Evolutionary conservation across 2,888 invertebrate genomes (phyloP).

Genomic region (Tetragonisca angustula): DNA sequence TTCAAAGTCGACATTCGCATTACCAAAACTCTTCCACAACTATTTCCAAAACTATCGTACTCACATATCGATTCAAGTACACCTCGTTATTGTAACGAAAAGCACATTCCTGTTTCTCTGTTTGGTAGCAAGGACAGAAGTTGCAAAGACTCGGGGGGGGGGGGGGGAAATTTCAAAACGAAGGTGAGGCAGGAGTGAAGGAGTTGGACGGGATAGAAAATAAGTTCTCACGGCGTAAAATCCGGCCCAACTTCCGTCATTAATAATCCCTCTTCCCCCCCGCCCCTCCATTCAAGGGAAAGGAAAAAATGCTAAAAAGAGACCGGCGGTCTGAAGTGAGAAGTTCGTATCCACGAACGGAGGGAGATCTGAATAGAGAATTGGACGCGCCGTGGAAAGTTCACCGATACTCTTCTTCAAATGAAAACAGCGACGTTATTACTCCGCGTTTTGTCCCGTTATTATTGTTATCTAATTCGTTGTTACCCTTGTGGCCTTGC

Average conservation of each 20-base stretch:
- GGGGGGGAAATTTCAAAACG: background rate
- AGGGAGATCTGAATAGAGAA: constrained; percentile 22
- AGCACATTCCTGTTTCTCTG: background rate
- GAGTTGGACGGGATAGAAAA: constrained; percentile 23
- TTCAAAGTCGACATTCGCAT: too few species aligned
- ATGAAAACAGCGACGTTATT: constrained; percentile 29
- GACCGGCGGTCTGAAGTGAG: background rate
- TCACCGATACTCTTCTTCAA: constrained; percentile 28
- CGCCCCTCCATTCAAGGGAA: constrained; percentile 1
- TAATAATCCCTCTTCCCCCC: constrained; percentile 29
- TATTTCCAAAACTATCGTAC: background rate
- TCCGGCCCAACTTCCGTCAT: constrained; percentile 45
- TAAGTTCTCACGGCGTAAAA: constrained; percentile 28
- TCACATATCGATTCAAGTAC: background rate
- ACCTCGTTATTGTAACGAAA: background rate
- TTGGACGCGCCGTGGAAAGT: constrained; percentile 9
- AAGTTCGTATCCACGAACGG: constrained; percentile 41
- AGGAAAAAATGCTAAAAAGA: constrained; percentile 25
- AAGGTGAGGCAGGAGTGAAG: background rate
- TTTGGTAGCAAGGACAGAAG: constrained; percentile 11
- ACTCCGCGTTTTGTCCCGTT: constrained; percentile 9
- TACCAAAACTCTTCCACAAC: background rate
- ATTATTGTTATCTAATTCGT: constrained; percentile 17
- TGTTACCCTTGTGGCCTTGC: background rate
- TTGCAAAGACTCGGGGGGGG: background rate